Evolutionary conservation across 2,888 invertebrate species (phyloP).

Genomic region (Lamellibrachia satsuma): DNA sequence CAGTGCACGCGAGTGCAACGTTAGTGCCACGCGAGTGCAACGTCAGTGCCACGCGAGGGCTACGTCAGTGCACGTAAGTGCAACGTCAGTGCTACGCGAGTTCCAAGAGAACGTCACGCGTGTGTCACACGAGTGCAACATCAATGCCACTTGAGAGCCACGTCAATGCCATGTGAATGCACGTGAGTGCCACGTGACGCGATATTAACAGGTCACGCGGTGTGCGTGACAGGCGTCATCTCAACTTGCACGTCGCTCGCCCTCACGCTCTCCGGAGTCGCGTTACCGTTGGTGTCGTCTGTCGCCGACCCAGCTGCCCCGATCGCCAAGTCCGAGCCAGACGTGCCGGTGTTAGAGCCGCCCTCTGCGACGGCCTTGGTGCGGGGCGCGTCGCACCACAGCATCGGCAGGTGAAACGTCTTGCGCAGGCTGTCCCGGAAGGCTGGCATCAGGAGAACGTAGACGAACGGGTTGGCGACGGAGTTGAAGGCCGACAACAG

Average conservation of each 20-base stretch:
- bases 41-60: no score
- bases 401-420: background rate
- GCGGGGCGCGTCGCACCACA: background rate
- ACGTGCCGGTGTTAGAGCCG: background rate
- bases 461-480: slow-evolving; percentile 30
- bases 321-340: background rate
- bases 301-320: background rate
- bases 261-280: background rate
- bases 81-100: no score
- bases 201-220: background rate
- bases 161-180: background rate
- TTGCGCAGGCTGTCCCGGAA: slow-evolving; percentile 20
- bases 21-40: no score
- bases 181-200: background rate
- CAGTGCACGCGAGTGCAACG: no score
- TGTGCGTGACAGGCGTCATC: background rate
- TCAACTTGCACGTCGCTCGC: background rate
- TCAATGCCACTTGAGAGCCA: no score
- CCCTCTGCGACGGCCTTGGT: background rate
- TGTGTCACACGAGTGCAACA: no score
- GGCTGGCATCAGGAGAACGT: slow-evolving; percentile 25
- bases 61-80: no score
- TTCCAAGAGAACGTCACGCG: no score
- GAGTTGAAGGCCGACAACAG: slow-evolving; percentile 24
- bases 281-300: background rate